These are phyloP conservation scores for Cynocephalus volans DNA, from an alignment of 2,113 vertebrate species.

Conservation along the genomic window DNA sequence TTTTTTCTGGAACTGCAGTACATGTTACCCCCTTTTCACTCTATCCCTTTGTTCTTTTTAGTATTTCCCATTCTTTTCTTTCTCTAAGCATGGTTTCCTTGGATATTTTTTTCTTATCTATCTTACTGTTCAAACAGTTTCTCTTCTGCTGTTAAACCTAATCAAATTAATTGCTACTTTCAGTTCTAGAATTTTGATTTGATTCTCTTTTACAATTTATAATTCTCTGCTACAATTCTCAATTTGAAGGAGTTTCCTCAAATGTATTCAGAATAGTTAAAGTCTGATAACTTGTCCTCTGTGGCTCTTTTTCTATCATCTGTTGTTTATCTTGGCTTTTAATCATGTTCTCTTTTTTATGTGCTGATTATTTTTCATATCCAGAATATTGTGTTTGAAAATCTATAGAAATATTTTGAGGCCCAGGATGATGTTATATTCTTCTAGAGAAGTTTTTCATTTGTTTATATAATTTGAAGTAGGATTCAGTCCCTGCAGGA, in stretches of 20 bases:
- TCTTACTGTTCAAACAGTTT: background rate
- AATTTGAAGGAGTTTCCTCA: slow-evolving; percentile 32
- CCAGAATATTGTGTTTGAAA: background rate
- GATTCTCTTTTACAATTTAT: slow-evolving; percentile 5
- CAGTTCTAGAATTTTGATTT: slow-evolving; percentile 33
- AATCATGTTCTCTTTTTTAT: background rate
- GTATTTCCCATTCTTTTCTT: background rate
- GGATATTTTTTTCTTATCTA: background rate
- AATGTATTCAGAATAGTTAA: slow-evolving; percentile 25
- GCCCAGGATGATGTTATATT: background rate
- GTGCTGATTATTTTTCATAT: background rate
- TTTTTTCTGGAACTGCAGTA: background rate
- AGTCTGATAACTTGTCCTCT: background rate
- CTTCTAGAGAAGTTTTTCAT: background rate
- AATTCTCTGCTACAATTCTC: background rate
- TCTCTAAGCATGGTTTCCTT: background rate
- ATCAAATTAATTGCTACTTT: background rate
- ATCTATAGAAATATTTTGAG: slow-evolving; percentile 18
- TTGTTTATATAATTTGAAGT: slow-evolving; percentile 41
- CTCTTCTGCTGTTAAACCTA: slow-evolving; percentile 6
- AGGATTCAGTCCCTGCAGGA: background rate
- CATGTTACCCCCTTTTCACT: background rate
- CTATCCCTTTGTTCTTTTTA: background rate
- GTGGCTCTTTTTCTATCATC: background rate
- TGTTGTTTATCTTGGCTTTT: background rate